Evolutionary conservation across 1,140 invertebrate species (phyloP).

Genomic region (Saccostrea echinata): DNA sequence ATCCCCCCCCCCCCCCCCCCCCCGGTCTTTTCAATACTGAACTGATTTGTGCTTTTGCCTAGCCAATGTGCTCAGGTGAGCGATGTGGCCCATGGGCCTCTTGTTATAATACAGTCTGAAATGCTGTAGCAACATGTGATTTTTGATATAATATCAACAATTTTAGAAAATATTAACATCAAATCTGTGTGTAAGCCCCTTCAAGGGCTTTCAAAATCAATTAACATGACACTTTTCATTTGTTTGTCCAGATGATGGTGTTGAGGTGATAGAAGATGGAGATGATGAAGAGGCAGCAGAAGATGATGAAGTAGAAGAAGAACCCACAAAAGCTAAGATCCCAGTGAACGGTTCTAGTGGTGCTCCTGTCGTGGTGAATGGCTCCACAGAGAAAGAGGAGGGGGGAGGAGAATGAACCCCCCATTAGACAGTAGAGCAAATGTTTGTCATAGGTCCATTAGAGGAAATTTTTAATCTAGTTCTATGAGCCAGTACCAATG

Average conservation of each 20-base stretch:
- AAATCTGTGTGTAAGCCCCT: too few species aligned
- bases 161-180: too few species aligned
- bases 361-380: not conserved
- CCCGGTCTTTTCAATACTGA: too few species aligned
- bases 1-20: too few species aligned
- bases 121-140: too few species aligned
- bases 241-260: conserved; percentile 10
- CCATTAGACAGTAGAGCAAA: not conserved
- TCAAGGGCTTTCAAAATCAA: not conserved
- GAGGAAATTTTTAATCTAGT: conserved; percentile 9
- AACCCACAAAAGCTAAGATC: not conserved
- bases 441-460: not conserved
- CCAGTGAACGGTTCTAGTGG: not conserved
- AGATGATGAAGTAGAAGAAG: not conserved
- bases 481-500: too few species aligned
- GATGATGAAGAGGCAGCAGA: conserved; percentile 5
- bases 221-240: too few species aligned
- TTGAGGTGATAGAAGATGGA: conserved; percentile 3
- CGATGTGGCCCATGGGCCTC: too few species aligned
- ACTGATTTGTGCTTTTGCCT: too few species aligned
- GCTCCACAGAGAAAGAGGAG: not conserved
- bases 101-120: too few species aligned
- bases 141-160: too few species aligned
- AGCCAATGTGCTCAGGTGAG: too few species aligned
- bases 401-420: not conserved